Conservation (phyloP, 2,888 invertebrate species). For the Cephus sareptanus region DNA sequence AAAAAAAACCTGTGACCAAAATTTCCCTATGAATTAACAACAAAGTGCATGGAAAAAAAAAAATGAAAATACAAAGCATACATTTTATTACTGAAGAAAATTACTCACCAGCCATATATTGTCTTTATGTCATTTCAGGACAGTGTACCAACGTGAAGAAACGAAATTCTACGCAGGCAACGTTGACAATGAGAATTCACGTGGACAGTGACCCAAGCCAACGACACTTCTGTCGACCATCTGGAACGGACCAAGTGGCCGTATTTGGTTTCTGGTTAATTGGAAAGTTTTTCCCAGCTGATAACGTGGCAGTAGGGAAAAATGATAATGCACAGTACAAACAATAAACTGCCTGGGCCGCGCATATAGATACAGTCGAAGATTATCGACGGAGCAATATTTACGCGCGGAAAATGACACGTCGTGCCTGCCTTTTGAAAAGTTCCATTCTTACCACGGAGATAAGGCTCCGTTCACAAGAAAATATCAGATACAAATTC, state of each 20-base stretch:
- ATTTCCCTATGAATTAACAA: neutral
- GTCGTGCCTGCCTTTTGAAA: neutral
- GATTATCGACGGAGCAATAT: neutral
- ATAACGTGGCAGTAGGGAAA: neutral
- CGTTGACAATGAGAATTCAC: neutral
- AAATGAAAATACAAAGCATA: neutral
- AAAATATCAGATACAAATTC: neutral
- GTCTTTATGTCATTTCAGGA: neutral
- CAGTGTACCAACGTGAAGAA: neutral
- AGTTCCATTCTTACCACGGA: neutral
- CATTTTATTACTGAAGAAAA: neutral
- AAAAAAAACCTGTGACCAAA: no score
- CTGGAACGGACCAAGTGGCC: conserved; percentile 7
- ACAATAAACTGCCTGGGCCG: neutral
- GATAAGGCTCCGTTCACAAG: neutral
- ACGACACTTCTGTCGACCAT: conserved; percentile 12
- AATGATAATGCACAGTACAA: neutral
- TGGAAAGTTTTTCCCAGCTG: conserved; percentile 41
- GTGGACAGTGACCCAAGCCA: neutral
- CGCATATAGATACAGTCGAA: neutral
- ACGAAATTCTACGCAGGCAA: neutral
- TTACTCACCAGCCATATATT: neutral
- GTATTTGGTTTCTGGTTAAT: conserved; percentile 37
- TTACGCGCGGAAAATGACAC: neutral
- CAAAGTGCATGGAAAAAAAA: neutral